Base-by-base conservation (phyloP, 2,113 vertebrate species). In the Megatriorchis doriae region DNA sequence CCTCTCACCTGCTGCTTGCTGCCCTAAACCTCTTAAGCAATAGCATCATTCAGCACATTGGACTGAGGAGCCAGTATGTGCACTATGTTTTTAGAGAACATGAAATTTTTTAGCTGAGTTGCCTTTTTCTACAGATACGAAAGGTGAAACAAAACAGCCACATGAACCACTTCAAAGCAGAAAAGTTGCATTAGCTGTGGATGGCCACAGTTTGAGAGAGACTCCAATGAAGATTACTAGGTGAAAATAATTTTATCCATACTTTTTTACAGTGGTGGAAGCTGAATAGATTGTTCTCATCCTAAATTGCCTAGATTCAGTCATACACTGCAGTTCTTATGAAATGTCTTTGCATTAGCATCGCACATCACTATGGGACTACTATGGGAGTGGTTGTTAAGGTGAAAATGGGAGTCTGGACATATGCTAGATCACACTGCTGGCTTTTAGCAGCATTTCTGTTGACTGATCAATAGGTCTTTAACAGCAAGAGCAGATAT, bases 1-100 rank as follows among this genome's bases (percentile, higher is more conserved):
- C 75, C 47, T 95, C 68, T 93, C 16, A 6, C 94, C 88, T 93
- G 94, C 93, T 92, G 92, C 85, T 92, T 80, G 56, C 72, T 93
- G 90, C 42, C 55, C 88, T 93, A 55, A 83, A 74, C 81, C 62
- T 74, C 47, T 92, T 79, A 61, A 10, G 47, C 52, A 94, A 90
- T 4, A 91, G 3, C 50, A 70, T 55, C 38, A 42, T 73, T 70
- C 85, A 83, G 82, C 34, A 40, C 21, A 18, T 19, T 26, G 22
- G 32, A 32, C 52, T 22, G 32, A 86, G 52, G 36, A 82, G 18
- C 12, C 53, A 52, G 62, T 13, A 8, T 8, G 1, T 32, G 42
- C 29, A 9, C 9, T 42, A 6, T 12, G 22, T n/a, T 93, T 78
- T 63, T 8, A 48, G 38, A 50, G 58, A 82, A 36, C 8, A 21